Percentiles rank a stretch among this genome's conserved stretches.
Conservation (phyloP, 2,113 vertebrate genomes). For the Periophthalmus modestus region DNA sequence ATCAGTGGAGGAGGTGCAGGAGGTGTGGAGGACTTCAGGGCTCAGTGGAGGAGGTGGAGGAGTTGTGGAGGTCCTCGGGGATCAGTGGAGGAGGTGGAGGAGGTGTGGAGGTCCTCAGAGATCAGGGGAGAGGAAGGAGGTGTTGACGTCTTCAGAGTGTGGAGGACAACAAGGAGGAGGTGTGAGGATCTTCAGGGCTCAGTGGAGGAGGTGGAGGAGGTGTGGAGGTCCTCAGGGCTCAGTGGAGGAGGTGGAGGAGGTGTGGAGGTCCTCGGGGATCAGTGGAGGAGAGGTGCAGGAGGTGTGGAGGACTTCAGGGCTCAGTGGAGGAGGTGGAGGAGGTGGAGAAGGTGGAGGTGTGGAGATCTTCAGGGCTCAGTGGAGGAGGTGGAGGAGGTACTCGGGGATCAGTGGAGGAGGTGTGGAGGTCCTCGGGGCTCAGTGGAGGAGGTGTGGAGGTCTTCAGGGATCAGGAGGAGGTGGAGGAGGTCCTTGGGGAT, state of each 20-base stretch:
- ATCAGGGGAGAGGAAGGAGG: neutral
- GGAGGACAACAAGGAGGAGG: neutral
- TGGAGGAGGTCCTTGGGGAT: too few species aligned
- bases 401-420: too few species aligned
- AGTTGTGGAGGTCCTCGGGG: constrained; percentile 2
- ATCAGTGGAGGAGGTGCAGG: neutral
- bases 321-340: neutral
- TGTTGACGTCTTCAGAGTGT: too few species aligned
- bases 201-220: neutral
- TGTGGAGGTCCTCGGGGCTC: too few species aligned
- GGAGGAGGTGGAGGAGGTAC: neutral
- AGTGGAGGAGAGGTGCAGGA: neutral
- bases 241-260: neutral
- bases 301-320: too few species aligned
- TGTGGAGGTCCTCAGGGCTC: too few species aligned
- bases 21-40: constrained; percentile 4
- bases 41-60: neutral
- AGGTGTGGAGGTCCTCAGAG: constrained; percentile 22
- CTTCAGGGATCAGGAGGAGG: constrained; percentile 26
- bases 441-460: neutral
- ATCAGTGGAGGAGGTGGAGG: neutral
- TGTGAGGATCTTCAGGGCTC: too few species aligned
- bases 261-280: too few species aligned
- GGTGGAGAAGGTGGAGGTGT: constrained; percentile 8
- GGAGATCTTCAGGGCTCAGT: too few species aligned